Percentiles rank a stretch among this genome's conserved stretches.
Evolutionary conservation across 2,113 vertebrate species (phyloP).

Genomic region (Tor tambroides): DNA sequence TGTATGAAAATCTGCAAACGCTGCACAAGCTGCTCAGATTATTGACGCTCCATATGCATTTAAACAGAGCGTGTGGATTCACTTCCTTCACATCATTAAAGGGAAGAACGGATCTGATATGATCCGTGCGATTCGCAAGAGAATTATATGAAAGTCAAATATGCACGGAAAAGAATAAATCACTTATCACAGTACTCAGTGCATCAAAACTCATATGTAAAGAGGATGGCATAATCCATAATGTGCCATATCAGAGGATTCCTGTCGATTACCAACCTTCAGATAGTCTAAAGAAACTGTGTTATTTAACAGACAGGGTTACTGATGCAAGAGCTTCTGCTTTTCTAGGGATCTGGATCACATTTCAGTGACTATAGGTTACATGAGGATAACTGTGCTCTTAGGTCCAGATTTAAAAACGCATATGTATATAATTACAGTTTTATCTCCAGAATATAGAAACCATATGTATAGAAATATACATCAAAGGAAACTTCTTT

Average conservation of each 20-base stretch:
- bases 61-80: not conserved
- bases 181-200: not conserved
- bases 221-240: not conserved
- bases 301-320: constrained; percentile 4
- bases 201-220: not conserved
- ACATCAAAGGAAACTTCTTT: constrained; percentile 11
- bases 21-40: not conserved
- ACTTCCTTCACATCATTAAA: constrained; percentile 5
- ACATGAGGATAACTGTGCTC: not conserved
- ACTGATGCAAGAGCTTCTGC: constrained; percentile 1
- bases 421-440: constrained; percentile 36
- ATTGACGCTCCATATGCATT: too few species aligned
- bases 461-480: not conserved
- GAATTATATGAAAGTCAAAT: not conserved
- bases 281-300: not conserved
- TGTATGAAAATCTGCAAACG: not conserved
- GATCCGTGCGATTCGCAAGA: not conserved
- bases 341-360: constrained; percentile 26
- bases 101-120: not conserved
- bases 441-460: not conserved
- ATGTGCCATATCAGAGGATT: not conserved
- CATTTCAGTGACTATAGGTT: constrained; percentile 7
- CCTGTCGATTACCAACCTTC: not conserved
- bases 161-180: not conserved
- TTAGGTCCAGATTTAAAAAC: constrained; percentile 26